Evolutionary conservation across 2,888 invertebrate species (phyloP).

Genomic region (Caenorhabditis doughertyi): DNA sequence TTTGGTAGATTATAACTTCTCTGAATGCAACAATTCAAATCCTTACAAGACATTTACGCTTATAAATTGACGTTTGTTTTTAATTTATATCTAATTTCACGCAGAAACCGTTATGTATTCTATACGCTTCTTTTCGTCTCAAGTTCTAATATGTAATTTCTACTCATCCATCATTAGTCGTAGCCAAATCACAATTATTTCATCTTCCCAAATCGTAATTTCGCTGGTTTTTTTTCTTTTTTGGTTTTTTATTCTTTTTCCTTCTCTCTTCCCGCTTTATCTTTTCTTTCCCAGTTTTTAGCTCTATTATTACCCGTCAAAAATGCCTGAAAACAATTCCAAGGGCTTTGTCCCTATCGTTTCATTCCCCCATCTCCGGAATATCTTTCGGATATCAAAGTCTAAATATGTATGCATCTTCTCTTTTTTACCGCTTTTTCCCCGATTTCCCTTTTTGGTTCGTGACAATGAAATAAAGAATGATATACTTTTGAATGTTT

Average conservation of each 20-base stretch:
- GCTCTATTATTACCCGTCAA: neutral
- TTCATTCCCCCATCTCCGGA: constrained; percentile 12
- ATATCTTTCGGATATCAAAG: neutral
- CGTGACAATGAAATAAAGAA: neutral
- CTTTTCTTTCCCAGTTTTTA: neutral
- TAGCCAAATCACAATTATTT: neutral
- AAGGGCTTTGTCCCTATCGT: constrained; percentile 1
- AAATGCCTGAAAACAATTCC: constrained; percentile 13
- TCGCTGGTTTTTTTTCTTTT: neutral
- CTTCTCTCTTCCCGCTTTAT: constrained; percentile 14
- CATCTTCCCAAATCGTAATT: constrained; percentile 2
- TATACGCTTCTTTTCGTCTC: neutral
- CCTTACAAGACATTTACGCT: neutral
- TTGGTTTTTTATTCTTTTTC: neutral
- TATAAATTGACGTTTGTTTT: neutral
- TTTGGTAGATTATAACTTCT: constrained; percentile 36
- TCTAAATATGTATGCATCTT: neutral
- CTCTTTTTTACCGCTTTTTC: constrained; percentile 2
- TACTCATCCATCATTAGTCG: neutral
- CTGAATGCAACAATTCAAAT: neutral
- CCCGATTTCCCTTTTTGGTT: neutral
- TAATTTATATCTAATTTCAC: constrained; percentile 30
- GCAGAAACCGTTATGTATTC: no score
- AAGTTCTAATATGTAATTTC: constrained; percentile 25
- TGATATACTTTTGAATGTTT: neutral